Evolutionary conservation across 1,140 invertebrate species (phyloP).

Genomic region (Diprion similis): DNA sequence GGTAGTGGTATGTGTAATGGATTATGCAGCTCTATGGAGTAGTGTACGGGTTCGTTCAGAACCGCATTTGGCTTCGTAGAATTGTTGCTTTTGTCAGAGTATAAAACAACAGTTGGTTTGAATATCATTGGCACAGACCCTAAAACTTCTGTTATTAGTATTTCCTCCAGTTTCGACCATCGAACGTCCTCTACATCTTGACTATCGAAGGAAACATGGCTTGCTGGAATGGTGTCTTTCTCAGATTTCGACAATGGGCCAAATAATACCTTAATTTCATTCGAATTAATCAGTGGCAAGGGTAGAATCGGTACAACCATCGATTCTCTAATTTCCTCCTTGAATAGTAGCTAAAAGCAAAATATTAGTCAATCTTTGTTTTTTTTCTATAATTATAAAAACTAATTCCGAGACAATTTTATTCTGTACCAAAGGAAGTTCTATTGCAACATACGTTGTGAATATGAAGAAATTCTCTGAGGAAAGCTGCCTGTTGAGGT

Average conservation of each 20-base stretch:
- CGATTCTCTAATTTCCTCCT: constrained; percentile 60
- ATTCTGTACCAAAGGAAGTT: constrained; percentile 34
- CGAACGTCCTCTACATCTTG: constrained; percentile 54
- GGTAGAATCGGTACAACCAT: constrained; percentile 68
- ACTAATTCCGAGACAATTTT: constrained; percentile 15
- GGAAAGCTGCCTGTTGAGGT: constrained; percentile 82
- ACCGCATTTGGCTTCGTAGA: constrained; percentile 72
- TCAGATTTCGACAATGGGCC: constrained; percentile 57
- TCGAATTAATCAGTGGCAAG: constrained; percentile 72
- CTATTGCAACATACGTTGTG: constrained; percentile 69
- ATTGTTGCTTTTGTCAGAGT: constrained; percentile 70
- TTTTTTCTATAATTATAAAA: constrained; percentile 31
- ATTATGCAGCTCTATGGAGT: constrained; percentile 80
- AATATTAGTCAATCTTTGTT: constrained; percentile 12
- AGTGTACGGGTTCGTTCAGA: constrained; percentile 81
- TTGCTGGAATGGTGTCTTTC: constrained; percentile 43
- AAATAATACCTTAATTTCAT: constrained; percentile 71
- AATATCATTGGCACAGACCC: constrained; percentile 78
- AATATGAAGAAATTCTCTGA: constrained; percentile 87
- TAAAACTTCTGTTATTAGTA: constrained; percentile 74
- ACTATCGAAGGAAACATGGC: constrained; percentile 44
- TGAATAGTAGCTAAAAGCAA: constrained; percentile 53
- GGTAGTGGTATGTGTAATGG: constrained; percentile 79
- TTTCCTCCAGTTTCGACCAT: constrained; percentile 82
- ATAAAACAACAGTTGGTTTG: constrained; percentile 77